Evolutionary conservation across 2,888 invertebrate genomes (phyloP).

Genomic region (Caenorhabditis sulstoni): DNA sequence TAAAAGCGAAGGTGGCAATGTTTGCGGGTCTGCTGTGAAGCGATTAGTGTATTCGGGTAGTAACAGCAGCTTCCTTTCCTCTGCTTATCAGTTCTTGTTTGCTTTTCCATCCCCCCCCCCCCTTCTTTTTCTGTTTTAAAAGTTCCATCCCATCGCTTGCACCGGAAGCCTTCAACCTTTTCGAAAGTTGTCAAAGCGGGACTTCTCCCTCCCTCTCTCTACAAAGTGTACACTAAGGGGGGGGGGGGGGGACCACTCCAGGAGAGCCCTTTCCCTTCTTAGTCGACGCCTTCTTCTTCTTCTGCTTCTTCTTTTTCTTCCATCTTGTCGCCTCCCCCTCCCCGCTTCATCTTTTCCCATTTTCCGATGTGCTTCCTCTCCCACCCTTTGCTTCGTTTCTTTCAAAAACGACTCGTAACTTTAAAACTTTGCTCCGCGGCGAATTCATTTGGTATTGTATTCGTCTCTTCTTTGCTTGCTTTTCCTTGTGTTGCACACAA

Average conservation of each 20-base stretch:
- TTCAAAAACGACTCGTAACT: background rate
- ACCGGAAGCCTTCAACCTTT: slow-evolving; percentile 23
- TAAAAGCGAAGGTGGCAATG: slow-evolving; percentile 17
- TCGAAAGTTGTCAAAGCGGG: slow-evolving; percentile 46
- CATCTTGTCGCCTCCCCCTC: slow-evolving; percentile 42
- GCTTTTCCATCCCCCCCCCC: slow-evolving; percentile 26
- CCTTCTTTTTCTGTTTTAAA: background rate
- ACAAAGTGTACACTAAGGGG: slow-evolving; percentile 46
- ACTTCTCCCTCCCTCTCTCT: background rate
- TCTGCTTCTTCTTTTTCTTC: slow-evolving; percentile 25
- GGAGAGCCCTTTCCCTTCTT: slow-evolving; percentile 24
- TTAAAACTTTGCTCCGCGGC: slow-evolving; percentile 6
- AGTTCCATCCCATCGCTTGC: background rate
- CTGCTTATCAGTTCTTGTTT: slow-evolving; percentile 36
- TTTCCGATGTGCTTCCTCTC: slow-evolving; percentile 26
- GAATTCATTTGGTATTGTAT: slow-evolving; percentile 27
- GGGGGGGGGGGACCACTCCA: slow-evolving; percentile 42
- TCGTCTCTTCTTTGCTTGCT: slow-evolving; percentile 16
- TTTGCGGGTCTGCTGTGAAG: slow-evolving; percentile 38
- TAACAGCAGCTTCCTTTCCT: slow-evolving; percentile 3
- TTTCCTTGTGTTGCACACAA: slow-evolving; percentile 41
- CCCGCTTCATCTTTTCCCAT: slow-evolving; percentile 32
- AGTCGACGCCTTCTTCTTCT: slow-evolving; percentile 30
- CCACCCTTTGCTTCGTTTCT: background rate
- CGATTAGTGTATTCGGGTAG: slow-evolving; percentile 46